Percentiles rank a stretch among this genome's conserved stretches.
Conservation (phyloP, 2,888 invertebrate species). For the Junonia oenone region DNA sequence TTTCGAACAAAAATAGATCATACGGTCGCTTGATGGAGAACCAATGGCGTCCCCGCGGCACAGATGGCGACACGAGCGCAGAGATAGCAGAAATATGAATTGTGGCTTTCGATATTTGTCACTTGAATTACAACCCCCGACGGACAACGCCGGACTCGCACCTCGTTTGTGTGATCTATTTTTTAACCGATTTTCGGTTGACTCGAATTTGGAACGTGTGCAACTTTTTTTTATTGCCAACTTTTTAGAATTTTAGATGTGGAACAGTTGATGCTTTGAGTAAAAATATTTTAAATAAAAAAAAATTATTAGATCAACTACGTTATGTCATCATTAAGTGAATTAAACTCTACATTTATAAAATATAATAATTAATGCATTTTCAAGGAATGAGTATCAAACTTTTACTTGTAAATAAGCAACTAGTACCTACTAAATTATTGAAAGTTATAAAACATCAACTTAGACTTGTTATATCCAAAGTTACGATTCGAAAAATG, state of each 20-base stretch:
- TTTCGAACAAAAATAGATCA: constrained; percentile 77
- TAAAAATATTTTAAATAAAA: no score
- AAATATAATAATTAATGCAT: no score
- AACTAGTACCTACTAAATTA: no score
- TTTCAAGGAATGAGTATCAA: no score
- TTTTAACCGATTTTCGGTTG: constrained; percentile 45
- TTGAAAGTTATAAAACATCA: no score
- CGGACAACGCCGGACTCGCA: constrained; percentile 63
- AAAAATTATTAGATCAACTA: no score
- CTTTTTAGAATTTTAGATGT: background rate
- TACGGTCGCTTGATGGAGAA: constrained; percentile 73
- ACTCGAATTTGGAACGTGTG: constrained; percentile 9
- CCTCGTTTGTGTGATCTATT: constrained; percentile 73
- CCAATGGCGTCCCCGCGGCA: constrained; percentile 74
- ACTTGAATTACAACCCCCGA: constrained; percentile 78
- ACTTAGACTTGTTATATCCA: no score
- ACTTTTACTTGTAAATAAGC: no score
- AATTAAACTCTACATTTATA: no score
- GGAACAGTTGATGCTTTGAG: no score
- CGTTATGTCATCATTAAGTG: no score
- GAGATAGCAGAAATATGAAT: constrained; percentile 79
- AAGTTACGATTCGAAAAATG: no score
- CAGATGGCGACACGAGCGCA: constrained; percentile 74
- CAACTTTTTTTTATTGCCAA: background rate
- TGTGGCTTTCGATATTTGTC: constrained; percentile 80